Base-by-base conservation (phyloP, 2,113 vertebrate genomes). In the Spea multiplicata region DNA sequence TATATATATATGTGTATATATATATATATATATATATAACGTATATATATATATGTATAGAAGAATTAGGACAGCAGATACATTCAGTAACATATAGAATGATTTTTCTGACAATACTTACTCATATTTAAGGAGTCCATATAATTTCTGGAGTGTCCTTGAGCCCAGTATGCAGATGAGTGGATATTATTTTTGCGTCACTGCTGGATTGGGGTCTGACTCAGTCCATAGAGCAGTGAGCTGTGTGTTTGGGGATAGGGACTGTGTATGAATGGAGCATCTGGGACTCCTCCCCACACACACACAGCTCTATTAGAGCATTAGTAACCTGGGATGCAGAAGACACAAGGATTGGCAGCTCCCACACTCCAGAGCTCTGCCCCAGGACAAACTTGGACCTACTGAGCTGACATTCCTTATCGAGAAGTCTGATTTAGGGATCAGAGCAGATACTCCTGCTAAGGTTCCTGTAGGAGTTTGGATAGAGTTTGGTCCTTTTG, bases 301-400 rank as follows among this genome's bases (percentile, higher is more conserved):
- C 82, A 87, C 83, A 88, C 87, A 88, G 86, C 90, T 88, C 89
- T 96, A 95, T 94, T 95, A 93, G 92, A 95, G 94, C 88, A 90
- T 93, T 90, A 90, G 88, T 88, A 90, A 92, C 86, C 89, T 80
- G 89, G 88, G 90, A 86, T 89, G 78, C 88, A 89, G 89, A 93
- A 91, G 90, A 94, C 90, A 87, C 88, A 90, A 87, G 91, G 88
- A 91, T 89, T 89, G 91, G 86, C 89, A 88, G 83, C 86, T 84
- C 84, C 88, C 86, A 86, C 84, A 85, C 86, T 71, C 80, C 73
- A 76, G 72, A 86, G 66, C 78, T 84, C 83, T 76, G 73, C 45
- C 70, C 74, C 76, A 13, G 57, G 71, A 65, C 74, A 73, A 48
- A 16, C 44, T 50, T 62, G 76, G 57, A 13, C 45, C 67, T 6